phyloP scores from a whole-genome alignment of 2,888 invertebrate species.

The Drosophila lacicola region DNA sequence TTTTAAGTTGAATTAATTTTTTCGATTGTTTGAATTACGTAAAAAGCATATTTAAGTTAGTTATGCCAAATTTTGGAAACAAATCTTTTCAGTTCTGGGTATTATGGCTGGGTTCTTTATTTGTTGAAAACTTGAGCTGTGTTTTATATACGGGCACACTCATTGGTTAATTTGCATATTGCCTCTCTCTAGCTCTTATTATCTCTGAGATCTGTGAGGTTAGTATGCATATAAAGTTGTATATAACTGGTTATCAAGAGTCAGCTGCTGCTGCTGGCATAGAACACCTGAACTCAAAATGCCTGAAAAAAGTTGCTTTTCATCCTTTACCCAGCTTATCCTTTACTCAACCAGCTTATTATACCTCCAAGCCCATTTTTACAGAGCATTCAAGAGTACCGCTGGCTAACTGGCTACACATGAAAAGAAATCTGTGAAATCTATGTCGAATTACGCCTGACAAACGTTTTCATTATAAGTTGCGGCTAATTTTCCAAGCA shows the following conservation, averaged over 20 bases:
- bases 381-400: slow-evolving; percentile 30
- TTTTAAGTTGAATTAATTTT: neutral
- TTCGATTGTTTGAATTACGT: too few species aligned
- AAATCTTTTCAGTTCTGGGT: too few species aligned
- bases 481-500: slow-evolving; percentile 52
- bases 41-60: too few species aligned
- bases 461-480: slow-evolving; percentile 70
- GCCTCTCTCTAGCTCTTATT: neutral
- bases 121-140: neutral
- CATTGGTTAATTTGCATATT: too few species aligned
- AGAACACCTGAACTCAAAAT: too few species aligned
- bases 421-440: slow-evolving; percentile 52
- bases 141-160: too few species aligned
- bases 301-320: too few species aligned
- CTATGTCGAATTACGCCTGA: slow-evolving; percentile 68
- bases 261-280: too few species aligned
- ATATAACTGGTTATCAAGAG: too few species aligned
- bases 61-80: too few species aligned
- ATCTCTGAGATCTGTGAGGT: neutral
- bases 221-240: too few species aligned
- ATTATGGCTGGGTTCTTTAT: neutral
- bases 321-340: neutral
- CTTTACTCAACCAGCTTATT: neutral
- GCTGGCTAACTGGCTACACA: slow-evolving; percentile 3
- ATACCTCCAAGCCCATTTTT: neutral